phyloP scores from a whole-genome alignment of 1,140 invertebrate genomes.

The Sycophila sp. region DNA sequence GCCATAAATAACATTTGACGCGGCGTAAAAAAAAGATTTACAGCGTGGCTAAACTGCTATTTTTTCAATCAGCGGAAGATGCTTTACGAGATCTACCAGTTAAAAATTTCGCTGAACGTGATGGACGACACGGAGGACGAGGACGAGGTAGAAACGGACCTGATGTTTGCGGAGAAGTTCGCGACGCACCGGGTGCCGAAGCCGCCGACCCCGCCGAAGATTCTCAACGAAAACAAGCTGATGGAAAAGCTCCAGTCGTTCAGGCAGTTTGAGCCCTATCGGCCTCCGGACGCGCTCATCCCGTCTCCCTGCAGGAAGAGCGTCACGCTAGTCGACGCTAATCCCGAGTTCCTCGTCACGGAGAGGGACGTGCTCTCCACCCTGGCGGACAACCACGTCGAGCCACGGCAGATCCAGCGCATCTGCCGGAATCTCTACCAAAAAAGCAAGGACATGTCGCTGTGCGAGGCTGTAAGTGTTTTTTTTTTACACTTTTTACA shows the following conservation, averaged over 20 bases:
- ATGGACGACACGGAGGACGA: constrained; percentile 50
- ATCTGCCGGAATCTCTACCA: constrained; percentile 53
- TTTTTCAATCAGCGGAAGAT: constrained; percentile 60
- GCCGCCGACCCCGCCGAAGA: constrained; percentile 55
- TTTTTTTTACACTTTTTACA: neutral
- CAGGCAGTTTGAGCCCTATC: constrained; percentile 37
- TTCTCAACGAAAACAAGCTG: constrained; percentile 55
- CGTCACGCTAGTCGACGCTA: constrained; percentile 54
- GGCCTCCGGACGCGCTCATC: neutral
- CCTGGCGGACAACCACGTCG: constrained; percentile 55
- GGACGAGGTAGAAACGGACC: constrained; percentile 34
- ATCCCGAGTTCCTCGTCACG: constrained; percentile 55
- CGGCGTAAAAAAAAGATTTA: too few relatives aligned
- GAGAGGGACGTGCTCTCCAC: constrained; percentile 55
- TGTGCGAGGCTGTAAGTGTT: constrained; percentile 20
- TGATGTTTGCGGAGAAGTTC: constrained; percentile 45
- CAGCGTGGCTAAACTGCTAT: too few relatives aligned
- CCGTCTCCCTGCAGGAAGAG: constrained; percentile 40
- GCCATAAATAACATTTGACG: too few relatives aligned
- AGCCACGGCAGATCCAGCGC: constrained; percentile 51
- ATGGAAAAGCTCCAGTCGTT: constrained; percentile 48
- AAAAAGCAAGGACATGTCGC: constrained; percentile 51
- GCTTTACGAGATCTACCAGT: constrained; percentile 61
- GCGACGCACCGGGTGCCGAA: constrained; percentile 38
- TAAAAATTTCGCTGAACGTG: constrained; percentile 61